Evolutionary conservation across 2,113 vertebrate genomes (phyloP).

Genomic region (Ovibos moschatus): DNA sequence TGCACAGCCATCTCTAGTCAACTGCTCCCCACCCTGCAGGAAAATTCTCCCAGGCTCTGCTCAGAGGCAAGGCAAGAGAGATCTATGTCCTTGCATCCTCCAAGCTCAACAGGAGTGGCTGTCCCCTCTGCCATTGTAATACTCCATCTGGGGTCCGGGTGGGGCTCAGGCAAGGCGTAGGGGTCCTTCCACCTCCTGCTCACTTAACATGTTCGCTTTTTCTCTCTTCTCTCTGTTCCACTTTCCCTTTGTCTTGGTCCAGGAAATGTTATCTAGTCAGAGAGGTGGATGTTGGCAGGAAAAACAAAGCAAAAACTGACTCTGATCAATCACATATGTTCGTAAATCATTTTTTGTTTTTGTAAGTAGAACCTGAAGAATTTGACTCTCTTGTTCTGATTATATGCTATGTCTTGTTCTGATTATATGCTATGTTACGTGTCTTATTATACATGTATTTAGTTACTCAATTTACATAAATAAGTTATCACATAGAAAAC

Average conservation of each 20-base stretch:
- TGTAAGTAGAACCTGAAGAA: not conserved
- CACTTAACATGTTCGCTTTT: not conserved
- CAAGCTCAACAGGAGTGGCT: not conserved
- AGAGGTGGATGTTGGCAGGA: not conserved
- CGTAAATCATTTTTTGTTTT: not conserved
- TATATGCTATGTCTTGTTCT: not conserved
- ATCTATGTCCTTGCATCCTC: not conserved
- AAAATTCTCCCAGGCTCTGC: not conserved
- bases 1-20: not conserved
- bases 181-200: not conserved
- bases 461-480: not conserved
- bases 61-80: not conserved
- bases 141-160: not conserved
- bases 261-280: not conserved
- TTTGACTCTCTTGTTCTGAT: not conserved
- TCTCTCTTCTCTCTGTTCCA: not conserved
- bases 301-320: not conserved
- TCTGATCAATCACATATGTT: not conserved
- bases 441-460: not conserved
- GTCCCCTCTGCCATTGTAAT: too few species aligned
- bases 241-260: not conserved
- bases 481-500: not conserved
- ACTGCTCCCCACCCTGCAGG: not conserved
- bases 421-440: not conserved
- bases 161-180: not conserved